phyloP scores from a whole-genome alignment of 2,113 vertebrate genomes.

The Pygoscelis antarcticus region DNA sequence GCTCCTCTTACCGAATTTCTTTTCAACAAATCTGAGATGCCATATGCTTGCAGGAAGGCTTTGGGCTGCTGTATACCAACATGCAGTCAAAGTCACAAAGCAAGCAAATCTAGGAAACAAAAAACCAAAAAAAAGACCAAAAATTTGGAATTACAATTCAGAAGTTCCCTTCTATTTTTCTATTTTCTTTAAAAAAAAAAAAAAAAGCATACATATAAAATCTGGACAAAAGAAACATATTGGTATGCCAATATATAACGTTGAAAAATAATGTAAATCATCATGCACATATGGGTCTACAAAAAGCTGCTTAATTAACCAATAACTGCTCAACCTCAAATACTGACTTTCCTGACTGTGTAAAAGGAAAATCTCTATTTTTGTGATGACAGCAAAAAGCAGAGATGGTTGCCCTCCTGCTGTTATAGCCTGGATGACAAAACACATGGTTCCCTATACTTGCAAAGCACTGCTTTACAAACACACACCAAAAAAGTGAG shows the following conservation, averaged over 20 bases:
- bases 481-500: neutral
- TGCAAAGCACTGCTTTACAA: neutral
- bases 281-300: neutral
- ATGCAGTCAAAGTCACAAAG: neutral
- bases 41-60: neutral
- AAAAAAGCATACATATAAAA: no score
- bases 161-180: neutral
- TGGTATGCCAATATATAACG: neutral
- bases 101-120: neutral
- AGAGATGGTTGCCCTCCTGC: neutral
- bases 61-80: neutral
- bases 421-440: neutral
- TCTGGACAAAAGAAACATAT: neutral
- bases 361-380: neutral
- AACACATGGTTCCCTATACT: neutral
- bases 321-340: neutral
- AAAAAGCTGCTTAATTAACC: neutral
- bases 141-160: neutral
- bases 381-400: neutral
- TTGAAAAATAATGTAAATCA: neutral
- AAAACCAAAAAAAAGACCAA: neutral
- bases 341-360: neutral
- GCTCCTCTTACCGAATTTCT: neutral
- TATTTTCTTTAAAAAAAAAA: neutral
- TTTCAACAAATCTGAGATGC: neutral